Evolutionary conservation across 2,888 invertebrate species (phyloP).

Genomic region (Tholera decimalis): DNA sequence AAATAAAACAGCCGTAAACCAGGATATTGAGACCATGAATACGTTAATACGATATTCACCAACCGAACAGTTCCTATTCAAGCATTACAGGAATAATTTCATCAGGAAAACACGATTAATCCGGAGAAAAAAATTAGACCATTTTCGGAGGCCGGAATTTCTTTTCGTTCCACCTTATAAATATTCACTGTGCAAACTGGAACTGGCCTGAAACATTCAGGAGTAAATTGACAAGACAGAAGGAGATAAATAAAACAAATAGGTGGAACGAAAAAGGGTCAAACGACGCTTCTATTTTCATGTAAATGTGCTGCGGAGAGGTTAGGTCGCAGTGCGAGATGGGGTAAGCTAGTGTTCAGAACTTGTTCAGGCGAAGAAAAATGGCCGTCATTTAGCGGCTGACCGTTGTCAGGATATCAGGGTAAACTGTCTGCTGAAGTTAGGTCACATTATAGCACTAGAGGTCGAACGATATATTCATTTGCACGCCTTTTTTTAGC

Average conservation of each 20-base stretch:
- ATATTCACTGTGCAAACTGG: conserved; percentile 55
- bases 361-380: conserved; percentile 27
- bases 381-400: conserved; percentile 26
- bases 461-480: conserved; percentile 1
- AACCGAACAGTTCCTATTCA: conserved; percentile 23
- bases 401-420: conserved; percentile 37
- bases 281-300: conserved; percentile 75
- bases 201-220: conserved; percentile 71
- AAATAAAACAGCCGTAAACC: conserved; percentile 22
- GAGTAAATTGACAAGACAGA: conserved; percentile 79
- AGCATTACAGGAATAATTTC: conserved; percentile 14
- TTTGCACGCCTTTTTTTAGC: conserved; percentile 2
- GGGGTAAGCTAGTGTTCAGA: conserved; percentile 37
- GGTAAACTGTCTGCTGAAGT: conserved; percentile 25
- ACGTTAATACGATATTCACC: conserved; percentile 27
- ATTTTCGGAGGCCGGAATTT: conserved; percentile 16
- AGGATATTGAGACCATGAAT: neutral
- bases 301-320: conserved; percentile 72
- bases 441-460: conserved; percentile 15
- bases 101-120: conserved; percentile 11
- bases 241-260: conserved; percentile 82
- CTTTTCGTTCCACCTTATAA: conserved; percentile 46
- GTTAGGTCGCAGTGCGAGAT: conserved; percentile 35
- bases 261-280: conserved; percentile 74
- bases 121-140: conserved; percentile 31